Conservation (phyloP, 1,140 invertebrate species). For the Calycopis cecrops region DNA sequence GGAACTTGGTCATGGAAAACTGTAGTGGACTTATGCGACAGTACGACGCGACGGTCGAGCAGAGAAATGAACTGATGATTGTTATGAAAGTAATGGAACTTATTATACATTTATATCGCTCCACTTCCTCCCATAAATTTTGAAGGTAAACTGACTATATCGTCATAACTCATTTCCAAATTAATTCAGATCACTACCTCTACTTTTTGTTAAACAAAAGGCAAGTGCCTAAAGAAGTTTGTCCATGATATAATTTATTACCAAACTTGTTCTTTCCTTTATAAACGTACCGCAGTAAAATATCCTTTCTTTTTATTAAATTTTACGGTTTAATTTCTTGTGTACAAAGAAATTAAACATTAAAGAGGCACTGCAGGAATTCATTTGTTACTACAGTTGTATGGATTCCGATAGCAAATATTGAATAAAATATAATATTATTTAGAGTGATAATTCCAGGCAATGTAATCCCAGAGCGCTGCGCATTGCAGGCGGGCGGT, state of each 20-base stretch:
- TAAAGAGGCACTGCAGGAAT: neutral
- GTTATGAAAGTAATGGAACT: too few relatives aligned
- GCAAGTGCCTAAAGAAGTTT: constrained; percentile 3
- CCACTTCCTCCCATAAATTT: constrained; percentile 2
- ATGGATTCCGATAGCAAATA: constrained; percentile 1
- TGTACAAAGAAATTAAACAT: neutral
- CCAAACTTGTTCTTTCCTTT: constrained; percentile 1
- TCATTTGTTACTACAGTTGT: constrained; percentile 2
- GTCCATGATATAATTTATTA: constrained; percentile 7
- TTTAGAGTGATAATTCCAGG: constrained; percentile 6
- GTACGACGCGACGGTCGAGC: too few relatives aligned
- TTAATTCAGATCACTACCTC: constrained; percentile 7
- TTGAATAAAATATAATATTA: constrained; percentile 8
- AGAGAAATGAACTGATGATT: too few relatives aligned
- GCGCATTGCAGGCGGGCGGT: constrained; percentile 1
- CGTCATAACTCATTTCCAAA: constrained; percentile 4
- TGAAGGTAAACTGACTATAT: neutral
- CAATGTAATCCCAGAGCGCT: neutral
- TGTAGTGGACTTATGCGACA: too few relatives aligned
- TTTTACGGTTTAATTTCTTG: neutral
- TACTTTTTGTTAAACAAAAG: constrained; percentile 9
- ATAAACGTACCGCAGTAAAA: constrained; percentile 3
- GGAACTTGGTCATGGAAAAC: too few relatives aligned
- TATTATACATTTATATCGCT: too few relatives aligned
- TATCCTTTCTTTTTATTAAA: neutral